A percentile compares a stretch with the other conserved stretches of the same genome.
These are phyloP conservation scores for Nycticryphes semicollaris DNA, from an alignment of 2,113 vertebrate genomes.

Conservation along the genomic window DNA sequence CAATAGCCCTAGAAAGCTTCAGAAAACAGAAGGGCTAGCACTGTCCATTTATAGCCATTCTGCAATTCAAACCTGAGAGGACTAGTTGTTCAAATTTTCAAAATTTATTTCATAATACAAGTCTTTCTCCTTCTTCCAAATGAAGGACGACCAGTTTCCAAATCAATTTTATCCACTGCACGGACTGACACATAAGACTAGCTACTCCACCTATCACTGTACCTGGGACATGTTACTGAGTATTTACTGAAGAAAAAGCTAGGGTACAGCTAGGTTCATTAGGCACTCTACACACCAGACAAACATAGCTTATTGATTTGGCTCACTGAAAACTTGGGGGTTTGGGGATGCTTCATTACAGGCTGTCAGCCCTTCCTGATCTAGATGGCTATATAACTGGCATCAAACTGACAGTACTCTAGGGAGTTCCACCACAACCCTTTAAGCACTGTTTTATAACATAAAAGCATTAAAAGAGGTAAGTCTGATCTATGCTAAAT, in stretches of 20 bases:
- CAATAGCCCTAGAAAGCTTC: not conserved
- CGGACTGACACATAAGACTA: not conserved
- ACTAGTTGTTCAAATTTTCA: not conserved
- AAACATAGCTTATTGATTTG: not conserved
- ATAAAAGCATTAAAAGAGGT: not conserved
- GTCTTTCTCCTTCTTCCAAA: not conserved
- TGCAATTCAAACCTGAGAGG: not conserved
- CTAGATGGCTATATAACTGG: not conserved
- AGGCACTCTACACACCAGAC: rapidly evolving
- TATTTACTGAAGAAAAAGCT: not conserved
- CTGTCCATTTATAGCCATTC: not conserved
- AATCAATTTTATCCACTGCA: not conserved
- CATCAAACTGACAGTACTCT: not conserved
- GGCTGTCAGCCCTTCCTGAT: not conserved
- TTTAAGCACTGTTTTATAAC: not conserved
- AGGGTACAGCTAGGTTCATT: not conserved
- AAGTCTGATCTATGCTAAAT: not conserved
- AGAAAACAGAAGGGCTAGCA: not conserved
- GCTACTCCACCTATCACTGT: not conserved
- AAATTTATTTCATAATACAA: not conserved
- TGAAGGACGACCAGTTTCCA: not conserved
- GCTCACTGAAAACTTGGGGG: not conserved
- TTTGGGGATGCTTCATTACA: not conserved
- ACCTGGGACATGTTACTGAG: not conserved
- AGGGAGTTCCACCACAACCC: not conserved